Percentiles rank a stretch among this genome's conserved stretches.
Evolutionary conservation across 2,888 invertebrate species (phyloP).

Genomic region (Ectemnius lituratus): DNA sequence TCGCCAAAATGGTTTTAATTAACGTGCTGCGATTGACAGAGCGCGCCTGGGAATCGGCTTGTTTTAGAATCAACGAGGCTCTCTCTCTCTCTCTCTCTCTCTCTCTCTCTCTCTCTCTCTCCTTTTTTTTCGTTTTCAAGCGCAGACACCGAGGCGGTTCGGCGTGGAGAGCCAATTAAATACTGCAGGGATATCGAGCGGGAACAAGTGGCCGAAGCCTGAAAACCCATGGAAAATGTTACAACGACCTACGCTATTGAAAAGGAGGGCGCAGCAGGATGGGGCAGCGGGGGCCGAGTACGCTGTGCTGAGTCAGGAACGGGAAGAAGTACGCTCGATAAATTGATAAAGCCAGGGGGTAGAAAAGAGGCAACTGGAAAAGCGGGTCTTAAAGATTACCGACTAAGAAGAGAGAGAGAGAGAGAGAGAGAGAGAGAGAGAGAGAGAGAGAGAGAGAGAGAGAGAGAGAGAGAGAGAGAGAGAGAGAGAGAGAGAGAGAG

Average conservation of each 20-base stretch:
- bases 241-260: conserved; percentile 12
- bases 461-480: too few relatives aligned
- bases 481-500: too few relatives aligned
- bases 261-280: not conserved
- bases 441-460: too few relatives aligned
- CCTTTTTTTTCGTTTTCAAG: conserved; percentile 33
- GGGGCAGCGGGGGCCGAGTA: too few relatives aligned
- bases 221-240: conserved; percentile 42
- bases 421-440: too few relatives aligned
- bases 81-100: too few relatives aligned
- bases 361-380: not conserved
- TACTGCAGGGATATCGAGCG: conserved; percentile 44
- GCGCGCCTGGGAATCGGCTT: conserved; percentile 28
- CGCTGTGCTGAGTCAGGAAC: not conserved
- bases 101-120: too few relatives aligned
- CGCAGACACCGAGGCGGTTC: conserved; percentile 21
- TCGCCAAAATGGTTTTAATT: not conserved
- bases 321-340: conserved; percentile 6
- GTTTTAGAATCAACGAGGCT: conserved; percentile 46
- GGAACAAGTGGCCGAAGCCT: conserved; percentile 27
- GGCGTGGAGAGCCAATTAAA: conserved; percentile 45
- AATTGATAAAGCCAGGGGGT: not conserved
- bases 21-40: conserved; percentile 34
- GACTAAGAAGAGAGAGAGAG: not conserved
- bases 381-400: too few relatives aligned